Evolutionary conservation across 1,140 invertebrate genomes (phyloP), one percentile per base, ranked within the genome.

Genomic region (Ditylenchus dipsaci): DNA sequence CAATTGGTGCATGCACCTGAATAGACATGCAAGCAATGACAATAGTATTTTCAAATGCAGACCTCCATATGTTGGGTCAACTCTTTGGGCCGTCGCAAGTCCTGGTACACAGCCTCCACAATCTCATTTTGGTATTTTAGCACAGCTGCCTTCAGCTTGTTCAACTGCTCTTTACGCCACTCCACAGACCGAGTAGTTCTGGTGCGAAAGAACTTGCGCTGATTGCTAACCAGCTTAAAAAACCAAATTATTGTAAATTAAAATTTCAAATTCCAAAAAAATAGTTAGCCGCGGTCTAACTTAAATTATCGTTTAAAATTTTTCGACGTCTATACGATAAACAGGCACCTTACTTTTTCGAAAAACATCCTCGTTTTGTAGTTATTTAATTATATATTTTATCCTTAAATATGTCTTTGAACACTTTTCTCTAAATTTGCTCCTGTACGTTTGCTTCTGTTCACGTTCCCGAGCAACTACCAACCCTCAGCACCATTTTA

Each of bases 21-120:
- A 63, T 59, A 8, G 81, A 21, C 26, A 82, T 67, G 33, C 82
- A 81, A 61, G 81, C 79, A 30, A 81, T 83, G 43, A 81, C 79
- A 11, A 45, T 65, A 29, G 81, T n/a, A n/a, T n/a, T n/a, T 29
- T 15, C 69, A 65, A 29, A 45, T 66, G 38, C 49, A 68, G 13
- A 81, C 64, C 72, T 81, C 79, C 13, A 82, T 62, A 19, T 29
- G 47, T 27, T 58, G 67, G 7, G 68, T 81, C 8, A 59, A 13
- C 33, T 69, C 53, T 11, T 67, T 13, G 5, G 72, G 63, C 9
- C 79, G 74, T 62, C 63, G 62, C n/a, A 81, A 60, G 63, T 81
- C 79, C 26, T 82, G 76, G 27, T 83, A 68, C 42, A 81, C 82
- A 17, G 73, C 81, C 13, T 76, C 72, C 5, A 30, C 45, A 15